Conservation (phyloP, 2,888 invertebrate species). For the Linyphia triangularis region DNA sequence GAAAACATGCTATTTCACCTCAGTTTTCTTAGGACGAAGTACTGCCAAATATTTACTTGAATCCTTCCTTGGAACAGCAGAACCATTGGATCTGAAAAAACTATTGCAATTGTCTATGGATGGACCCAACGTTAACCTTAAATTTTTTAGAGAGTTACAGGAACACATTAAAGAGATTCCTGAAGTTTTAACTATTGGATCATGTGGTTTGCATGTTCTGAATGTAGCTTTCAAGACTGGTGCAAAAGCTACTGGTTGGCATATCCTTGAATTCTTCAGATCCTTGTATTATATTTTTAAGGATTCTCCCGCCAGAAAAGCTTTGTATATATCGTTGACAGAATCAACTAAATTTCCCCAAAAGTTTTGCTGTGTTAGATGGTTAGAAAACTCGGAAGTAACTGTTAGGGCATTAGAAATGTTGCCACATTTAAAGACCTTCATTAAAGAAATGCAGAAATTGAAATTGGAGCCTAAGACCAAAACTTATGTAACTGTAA, state of each 20-base stretch:
- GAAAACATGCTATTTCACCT: neutral
- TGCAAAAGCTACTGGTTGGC: neutral
- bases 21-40: slow-evolving; percentile 18
- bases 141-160: neutral
- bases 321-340: neutral
- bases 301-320: slow-evolving; percentile 5
- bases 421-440: neutral
- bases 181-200: neutral
- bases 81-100: neutral
- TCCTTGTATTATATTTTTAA: slow-evolving; percentile 5
- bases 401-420: neutral
- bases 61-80: neutral
- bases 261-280: neutral
- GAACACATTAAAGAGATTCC: neutral
- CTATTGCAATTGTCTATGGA: slow-evolving; percentile 4
- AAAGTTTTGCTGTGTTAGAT: slow-evolving; percentile 5
- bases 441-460: neutral
- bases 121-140: neutral
- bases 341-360: neutral
- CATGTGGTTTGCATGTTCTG: neutral
- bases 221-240: slow-evolving; percentile 8
- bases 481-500: no score
- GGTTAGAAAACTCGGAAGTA: neutral
- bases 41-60: neutral
- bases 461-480: no score